phyloP scores from a whole-genome alignment of 2,888 invertebrate genomes.

The Lasioglossum leucozonium region DNA sequence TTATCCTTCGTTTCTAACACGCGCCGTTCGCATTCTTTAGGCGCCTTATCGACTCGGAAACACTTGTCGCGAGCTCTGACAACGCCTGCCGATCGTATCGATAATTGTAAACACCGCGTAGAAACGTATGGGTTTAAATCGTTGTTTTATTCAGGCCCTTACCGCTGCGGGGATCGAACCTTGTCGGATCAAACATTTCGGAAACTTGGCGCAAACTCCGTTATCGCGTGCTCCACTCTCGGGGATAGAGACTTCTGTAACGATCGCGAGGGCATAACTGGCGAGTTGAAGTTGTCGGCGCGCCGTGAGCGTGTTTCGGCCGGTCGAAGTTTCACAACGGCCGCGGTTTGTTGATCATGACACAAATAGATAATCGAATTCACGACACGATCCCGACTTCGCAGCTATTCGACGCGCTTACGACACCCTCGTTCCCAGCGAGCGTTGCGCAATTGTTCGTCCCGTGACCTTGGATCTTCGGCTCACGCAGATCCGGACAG shows the following conservation, averaged over 20 bases:
- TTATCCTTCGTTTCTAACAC: neutral
- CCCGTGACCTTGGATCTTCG: slow-evolving; percentile 45
- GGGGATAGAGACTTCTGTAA: neutral
- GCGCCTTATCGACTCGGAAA: neutral
- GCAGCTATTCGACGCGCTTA: slow-evolving; percentile 24
- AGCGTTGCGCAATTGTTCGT: slow-evolving; percentile 28
- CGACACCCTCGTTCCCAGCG: slow-evolving; percentile 20
- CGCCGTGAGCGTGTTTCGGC: neutral
- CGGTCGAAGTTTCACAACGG: slow-evolving; percentile 19
- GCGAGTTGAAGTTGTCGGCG: neutral
- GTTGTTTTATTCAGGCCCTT: neutral
- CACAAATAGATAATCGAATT: slow-evolving; percentile 22
- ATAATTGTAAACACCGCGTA: too few species aligned
- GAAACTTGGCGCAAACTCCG: neutral
- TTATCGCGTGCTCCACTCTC: neutral
- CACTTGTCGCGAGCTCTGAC: neutral
- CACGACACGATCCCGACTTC: slow-evolving; percentile 12
- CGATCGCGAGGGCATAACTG: neutral
- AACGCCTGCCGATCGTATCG: too few species aligned
- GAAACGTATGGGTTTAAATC: too few species aligned
- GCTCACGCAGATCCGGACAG: neutral
- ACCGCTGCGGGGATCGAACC: neutral
- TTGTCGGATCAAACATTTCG: neutral
- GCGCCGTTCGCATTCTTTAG: neutral
- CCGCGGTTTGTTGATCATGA: neutral